These are phyloP conservation scores for Lacerta viridis DNA, from an alignment of 2,797 vertebrate genomes.

Conservation along the genomic window DNA sequence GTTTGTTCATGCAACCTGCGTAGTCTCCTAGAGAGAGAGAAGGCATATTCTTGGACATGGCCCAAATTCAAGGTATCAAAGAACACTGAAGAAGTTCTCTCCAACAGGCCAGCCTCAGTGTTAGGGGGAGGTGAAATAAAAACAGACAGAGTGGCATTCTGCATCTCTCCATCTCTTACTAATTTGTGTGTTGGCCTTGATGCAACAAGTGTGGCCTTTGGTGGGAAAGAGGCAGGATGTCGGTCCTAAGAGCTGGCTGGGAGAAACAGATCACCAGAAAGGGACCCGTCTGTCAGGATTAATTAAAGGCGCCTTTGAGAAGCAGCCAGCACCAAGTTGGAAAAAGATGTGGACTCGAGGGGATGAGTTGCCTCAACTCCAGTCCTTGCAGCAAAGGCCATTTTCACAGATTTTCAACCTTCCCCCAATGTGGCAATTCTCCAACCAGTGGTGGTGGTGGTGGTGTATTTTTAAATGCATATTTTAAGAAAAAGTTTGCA, in stretches of 20 bases:
- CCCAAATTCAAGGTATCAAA: not conserved
- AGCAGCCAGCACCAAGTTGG: conserved; percentile 55
- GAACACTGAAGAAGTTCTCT: not conserved
- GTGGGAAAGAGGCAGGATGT: conserved; percentile 29
- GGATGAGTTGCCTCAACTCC: conserved; percentile 42
- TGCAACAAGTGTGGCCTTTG: not conserved
- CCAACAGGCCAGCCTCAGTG: not conserved
- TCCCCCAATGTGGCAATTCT: conserved; percentile 17
- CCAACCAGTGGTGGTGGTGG: too few species aligned
- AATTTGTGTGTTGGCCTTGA: not conserved
- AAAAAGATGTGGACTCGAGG: conserved; percentile 6
- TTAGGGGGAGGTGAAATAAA: too few species aligned
- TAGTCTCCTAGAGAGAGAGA: not conserved
- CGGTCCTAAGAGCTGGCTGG: not conserved
- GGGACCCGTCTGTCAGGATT: conserved; percentile 5
- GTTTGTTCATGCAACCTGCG: not conserved
- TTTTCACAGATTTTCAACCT: conserved; percentile 34
- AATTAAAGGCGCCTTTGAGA: conserved; percentile 72
- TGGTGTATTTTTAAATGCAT: too few species aligned
- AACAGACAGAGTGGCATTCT: not conserved
- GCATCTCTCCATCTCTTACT: not conserved
- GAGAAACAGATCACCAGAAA: conserved; percentile 16
- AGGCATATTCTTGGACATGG: not conserved
- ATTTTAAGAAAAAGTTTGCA: too few species aligned
- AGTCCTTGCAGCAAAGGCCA: conserved; percentile 42